Evolutionary conservation across 92 coral and sea anemone genomes (phyloP), one percentile per base, ranked within the genome.

Genomic region (Zoanthus sansibaricus): DNA sequence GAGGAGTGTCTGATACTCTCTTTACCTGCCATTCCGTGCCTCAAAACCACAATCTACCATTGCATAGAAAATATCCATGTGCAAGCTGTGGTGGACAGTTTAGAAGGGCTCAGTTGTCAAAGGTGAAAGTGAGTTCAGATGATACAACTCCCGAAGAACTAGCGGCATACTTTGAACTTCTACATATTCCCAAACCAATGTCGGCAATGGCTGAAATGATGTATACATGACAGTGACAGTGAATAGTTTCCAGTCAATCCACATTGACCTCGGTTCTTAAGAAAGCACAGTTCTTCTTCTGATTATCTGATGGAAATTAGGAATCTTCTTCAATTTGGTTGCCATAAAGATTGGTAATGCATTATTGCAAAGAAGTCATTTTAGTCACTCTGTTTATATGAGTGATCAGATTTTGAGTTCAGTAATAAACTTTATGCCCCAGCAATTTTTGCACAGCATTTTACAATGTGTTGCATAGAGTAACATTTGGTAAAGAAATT

Each of bases 151-250:
- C 99, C 0, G 99, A 95, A 31, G 99, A 97, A 85, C 89, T 97
- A 18, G 99, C 99, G 3, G 95, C 99, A 20, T 97, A 97, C 76
- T 97, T 97, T 89, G 99, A 97, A 78, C 68, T 97, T 55, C 86
- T 97, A 5, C 98, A 97, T 77, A 92, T 97, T 77, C 99, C 99
- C 9, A 97, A 97, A 72, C 98, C 99, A 14, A 97, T 97, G 99
- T 97, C 99, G 15, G 97, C 98, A 12, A 97, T 97, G 99, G 99
- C 99, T 9, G 99, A 97, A 84, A 97, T 97, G 99, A 95, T 97
- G 99, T 97, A 97, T 75, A 97, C 99, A 18, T 97, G 75, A 80
- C 25, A 66, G 48, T 46, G 66, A 14, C 20, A 49, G 49, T 64
- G 74, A 45, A 52, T 1, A 15, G 64, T 75, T 66, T 9, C 48